Conservation (phyloP, 2,113 vertebrate species). For the Tragelaphus strepsiceros region DNA sequence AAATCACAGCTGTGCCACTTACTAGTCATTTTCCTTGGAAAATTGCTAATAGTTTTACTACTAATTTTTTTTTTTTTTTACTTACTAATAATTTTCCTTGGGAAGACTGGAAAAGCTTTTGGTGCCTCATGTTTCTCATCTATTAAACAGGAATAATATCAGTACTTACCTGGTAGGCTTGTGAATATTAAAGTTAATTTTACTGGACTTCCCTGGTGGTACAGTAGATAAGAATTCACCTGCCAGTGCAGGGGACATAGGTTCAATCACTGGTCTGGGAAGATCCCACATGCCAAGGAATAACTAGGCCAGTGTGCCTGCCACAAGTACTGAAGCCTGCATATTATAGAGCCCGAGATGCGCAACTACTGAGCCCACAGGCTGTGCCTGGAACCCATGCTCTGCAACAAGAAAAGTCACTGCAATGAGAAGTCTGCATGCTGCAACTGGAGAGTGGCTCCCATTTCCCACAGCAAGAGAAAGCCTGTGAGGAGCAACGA, state of each 20-base stretch:
- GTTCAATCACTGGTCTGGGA: background rate
- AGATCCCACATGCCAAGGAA: background rate
- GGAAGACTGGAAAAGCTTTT: background rate
- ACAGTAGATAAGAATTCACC: background rate
- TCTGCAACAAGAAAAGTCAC: background rate
- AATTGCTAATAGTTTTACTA: background rate
- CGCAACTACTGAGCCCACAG: background rate
- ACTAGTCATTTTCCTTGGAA: background rate
- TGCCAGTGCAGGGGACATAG: background rate
- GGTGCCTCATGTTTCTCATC: background rate
- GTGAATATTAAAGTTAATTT: background rate
- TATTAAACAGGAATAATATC: background rate
- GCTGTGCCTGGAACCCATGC: background rate
- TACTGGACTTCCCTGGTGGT: background rate
- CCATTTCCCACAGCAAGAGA: background rate
- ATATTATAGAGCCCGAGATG: fast-evolving
- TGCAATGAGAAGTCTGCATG: background rate
- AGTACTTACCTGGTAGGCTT: background rate
- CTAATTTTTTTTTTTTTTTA: background rate
- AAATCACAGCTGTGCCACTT: background rate
- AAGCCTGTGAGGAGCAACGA: background rate
- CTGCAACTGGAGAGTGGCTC: background rate
- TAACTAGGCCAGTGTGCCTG: background rate
- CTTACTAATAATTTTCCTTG: background rate
- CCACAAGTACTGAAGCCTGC: background rate